Evolutionary conservation across 1,140 invertebrate genomes (phyloP).

Genomic region (Caerostris extrusa): DNA sequence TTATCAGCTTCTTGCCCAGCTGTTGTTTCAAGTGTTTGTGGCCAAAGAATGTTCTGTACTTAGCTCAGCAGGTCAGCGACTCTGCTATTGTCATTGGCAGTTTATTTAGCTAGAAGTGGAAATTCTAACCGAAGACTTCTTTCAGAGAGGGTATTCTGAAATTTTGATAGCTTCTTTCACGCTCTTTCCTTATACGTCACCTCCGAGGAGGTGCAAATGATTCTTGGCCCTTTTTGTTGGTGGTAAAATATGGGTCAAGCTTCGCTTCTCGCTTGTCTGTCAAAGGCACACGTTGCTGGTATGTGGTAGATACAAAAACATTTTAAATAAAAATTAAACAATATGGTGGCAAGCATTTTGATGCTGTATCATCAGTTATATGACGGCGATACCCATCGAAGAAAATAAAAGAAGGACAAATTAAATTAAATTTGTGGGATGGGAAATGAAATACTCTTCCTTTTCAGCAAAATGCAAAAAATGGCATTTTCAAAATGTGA

Average conservation of each 20-base stretch:
- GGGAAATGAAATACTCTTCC: too few species aligned
- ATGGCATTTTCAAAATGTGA: too few species aligned
- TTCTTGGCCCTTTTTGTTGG: not conserved
- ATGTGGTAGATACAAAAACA: not conserved
- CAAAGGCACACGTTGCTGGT: not conserved
- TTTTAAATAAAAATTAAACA: not conserved
- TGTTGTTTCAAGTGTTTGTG: slow-evolving; percentile 38
- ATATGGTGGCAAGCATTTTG: not conserved
- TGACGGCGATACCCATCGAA: not conserved
- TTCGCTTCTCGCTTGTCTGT: not conserved
- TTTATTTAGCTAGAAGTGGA: slow-evolving; percentile 51
- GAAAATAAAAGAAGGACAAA: too few species aligned
- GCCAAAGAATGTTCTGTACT: not conserved
- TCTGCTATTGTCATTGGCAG: slow-evolving; percentile 35
- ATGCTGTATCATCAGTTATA: not conserved
- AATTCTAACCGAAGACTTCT: slow-evolving; percentile 20
- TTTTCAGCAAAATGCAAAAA: too few species aligned
- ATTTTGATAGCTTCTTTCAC: slow-evolving; percentile 33
- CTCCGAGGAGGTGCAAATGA: slow-evolving; percentile 24
- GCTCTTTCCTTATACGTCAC: not conserved
- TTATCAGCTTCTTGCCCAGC: slow-evolving; percentile 46
- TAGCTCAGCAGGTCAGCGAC: not conserved
- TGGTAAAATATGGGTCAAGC: slow-evolving; percentile 18
- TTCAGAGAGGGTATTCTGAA: slow-evolving; percentile 21
- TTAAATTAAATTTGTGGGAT: too few species aligned